phyloP scores from a whole-genome alignment of 2,797 vertebrate species.

The Dallia pectoralis region DNA sequence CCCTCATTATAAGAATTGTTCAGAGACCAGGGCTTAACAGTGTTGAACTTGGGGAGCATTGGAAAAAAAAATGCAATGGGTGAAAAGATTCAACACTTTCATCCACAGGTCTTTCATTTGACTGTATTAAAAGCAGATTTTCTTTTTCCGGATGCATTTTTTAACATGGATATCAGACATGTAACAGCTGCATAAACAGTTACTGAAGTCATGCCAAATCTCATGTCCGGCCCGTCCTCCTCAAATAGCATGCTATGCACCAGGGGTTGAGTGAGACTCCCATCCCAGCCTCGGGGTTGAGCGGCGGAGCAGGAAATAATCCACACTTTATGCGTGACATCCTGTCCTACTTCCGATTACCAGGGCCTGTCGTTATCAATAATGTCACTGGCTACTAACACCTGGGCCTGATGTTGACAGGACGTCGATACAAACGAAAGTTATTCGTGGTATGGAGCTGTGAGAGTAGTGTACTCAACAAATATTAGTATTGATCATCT shows the following conservation, averaged over 20 bases:
- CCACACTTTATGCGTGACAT: not conserved
- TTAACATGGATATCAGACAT: slow-evolving; percentile 43
- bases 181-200: slow-evolving; percentile 68
- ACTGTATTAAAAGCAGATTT: slow-evolving; percentile 11
- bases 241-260: slow-evolving; percentile 27
- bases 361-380: not conserved
- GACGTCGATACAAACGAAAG: not conserved
- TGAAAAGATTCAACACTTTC: slow-evolving; percentile 12
- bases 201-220: slow-evolving; percentile 48
- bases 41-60: not conserved
- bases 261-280: slow-evolving; percentile 2
- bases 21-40: not conserved
- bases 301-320: not conserved
- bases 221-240: slow-evolving; percentile 32
- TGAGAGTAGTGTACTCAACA: not conserved
- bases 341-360: not conserved
- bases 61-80: not conserved
- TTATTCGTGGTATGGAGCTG: not conserved
- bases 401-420: not conserved
- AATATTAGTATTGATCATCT: not conserved
- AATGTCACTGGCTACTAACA: not conserved
- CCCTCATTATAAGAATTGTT: not conserved
- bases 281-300: not conserved
- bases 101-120: slow-evolving; percentile 1
- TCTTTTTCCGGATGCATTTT: slow-evolving; percentile 23